phyloP scores from a whole-genome alignment of 2,113 vertebrate genomes.

The Maccullochella peelii region DNA sequence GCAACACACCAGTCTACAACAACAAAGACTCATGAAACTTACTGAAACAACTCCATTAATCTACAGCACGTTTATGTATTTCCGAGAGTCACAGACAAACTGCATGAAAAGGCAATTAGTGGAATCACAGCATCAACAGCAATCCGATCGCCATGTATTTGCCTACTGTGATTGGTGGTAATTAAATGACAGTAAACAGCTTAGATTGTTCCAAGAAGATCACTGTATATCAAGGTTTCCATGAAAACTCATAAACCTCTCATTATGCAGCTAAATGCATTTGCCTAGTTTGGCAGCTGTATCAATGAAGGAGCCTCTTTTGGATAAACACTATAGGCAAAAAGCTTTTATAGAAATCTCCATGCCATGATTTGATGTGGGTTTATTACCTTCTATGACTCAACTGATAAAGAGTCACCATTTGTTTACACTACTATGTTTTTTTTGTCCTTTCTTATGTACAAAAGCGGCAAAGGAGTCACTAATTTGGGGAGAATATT shows the following conservation, averaged over 20 bases:
- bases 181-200: not conserved
- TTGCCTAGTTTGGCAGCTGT: slow-evolving; percentile 10
- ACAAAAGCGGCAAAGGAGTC: not conserved
- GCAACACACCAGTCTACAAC: slow-evolving; percentile 91
- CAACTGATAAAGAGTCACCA: not conserved
- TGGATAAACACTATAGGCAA: not conserved
- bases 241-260: not conserved
- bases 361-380: not conserved
- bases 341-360: not conserved
- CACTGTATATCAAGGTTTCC: not conserved
- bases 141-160: not conserved
- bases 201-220: not conserved
- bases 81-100: not conserved
- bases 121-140: not conserved
- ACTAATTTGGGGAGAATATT: not conserved
- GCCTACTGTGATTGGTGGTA: not conserved
- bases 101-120: not conserved
- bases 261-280: not conserved
- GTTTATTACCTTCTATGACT: not conserved
- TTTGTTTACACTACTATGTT: no score
- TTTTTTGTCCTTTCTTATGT: not conserved
- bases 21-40: slow-evolving; percentile 7
- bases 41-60: not conserved
- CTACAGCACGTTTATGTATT: not conserved
- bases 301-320: not conserved